Evolutionary conservation across 2,888 invertebrate species (phyloP).

Genomic region (Thelaira solivaga): DNA sequence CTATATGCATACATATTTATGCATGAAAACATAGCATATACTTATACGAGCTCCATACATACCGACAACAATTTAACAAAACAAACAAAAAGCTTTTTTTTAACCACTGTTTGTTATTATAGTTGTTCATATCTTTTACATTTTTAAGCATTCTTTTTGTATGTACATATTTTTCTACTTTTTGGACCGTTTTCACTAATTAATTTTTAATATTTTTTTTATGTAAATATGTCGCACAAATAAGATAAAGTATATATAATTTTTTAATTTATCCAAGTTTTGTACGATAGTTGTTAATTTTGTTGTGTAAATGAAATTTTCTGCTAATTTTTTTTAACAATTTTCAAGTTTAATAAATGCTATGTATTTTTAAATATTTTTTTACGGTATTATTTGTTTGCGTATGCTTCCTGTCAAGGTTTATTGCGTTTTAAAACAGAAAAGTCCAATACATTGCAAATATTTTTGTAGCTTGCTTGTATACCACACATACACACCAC

Average conservation of each 20-base stretch:
- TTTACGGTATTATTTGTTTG: constrained; percentile 53
- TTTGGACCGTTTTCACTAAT: neutral
- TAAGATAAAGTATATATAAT: neutral
- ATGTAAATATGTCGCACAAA: no score
- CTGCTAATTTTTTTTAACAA: neutral
- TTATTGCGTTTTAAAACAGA: constrained; percentile 63
- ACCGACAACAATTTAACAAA: constrained; percentile 22
- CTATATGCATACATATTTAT: neutral
- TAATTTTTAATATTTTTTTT: neutral
- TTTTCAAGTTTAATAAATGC: constrained; percentile 3
- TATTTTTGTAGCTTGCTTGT: constrained; percentile 34
- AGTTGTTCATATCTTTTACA: neutral
- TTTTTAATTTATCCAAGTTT: neutral
- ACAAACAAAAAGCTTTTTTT: constrained; percentile 36
- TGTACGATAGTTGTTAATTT: no score
- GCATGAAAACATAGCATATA: neutral
- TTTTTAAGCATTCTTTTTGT: neutral
- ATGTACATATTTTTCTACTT: neutral
- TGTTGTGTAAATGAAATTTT: neutral
- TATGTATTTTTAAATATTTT: constrained; percentile 31
- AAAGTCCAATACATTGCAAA: constrained; percentile 60
- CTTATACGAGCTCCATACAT: neutral
- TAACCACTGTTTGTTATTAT: constrained; percentile 38
- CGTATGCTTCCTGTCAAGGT: constrained; percentile 60
- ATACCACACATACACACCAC: constrained; percentile 17